These are phyloP conservation scores for Aix galericulata DNA, from an alignment of 2,113 vertebrate genomes.

Conservation along the genomic window DNA sequence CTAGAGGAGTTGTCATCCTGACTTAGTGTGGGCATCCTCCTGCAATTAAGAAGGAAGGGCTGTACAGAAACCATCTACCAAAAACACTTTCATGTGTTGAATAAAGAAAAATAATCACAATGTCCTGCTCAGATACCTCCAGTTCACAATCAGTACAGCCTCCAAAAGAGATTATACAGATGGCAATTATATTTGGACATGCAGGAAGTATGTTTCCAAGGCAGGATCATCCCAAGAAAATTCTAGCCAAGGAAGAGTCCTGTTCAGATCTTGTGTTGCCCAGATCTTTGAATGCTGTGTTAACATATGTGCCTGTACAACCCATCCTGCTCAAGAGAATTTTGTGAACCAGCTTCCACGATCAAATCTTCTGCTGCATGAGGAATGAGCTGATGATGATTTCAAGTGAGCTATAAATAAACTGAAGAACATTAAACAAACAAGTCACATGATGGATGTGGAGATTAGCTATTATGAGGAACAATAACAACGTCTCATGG, in stretches of 20 bases:
- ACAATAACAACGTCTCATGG: not conserved
- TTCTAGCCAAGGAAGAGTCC: not conserved
- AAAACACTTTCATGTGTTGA: not conserved
- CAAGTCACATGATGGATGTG: not conserved
- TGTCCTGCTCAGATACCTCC: not conserved
- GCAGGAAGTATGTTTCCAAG: not conserved
- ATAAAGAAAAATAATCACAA: not conserved
- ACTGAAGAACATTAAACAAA: slow-evolving; percentile 21
- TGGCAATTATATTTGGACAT: not conserved
- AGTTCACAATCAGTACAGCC: not conserved
- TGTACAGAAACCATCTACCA: not conserved
- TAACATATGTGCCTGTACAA: not conserved
- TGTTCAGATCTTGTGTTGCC: not conserved
- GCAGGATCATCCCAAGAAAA: not conserved
- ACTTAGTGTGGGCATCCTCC: not conserved
- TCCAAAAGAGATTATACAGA: not conserved
- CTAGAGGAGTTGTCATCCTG: not conserved
- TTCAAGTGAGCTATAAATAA: slow-evolving; percentile 68
- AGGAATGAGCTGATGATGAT: slow-evolving; percentile 13
- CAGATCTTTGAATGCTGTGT: not conserved
- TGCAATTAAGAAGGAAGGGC: not conserved
- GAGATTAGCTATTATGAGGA: not conserved
- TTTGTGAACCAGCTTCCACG: slow-evolving; percentile 22
- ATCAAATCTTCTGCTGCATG: slow-evolving; percentile 33
- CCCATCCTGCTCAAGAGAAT: not conserved